phyloP scores from a whole-genome alignment of 1,140 invertebrate genomes.

The Pinna nobilis region DNA sequence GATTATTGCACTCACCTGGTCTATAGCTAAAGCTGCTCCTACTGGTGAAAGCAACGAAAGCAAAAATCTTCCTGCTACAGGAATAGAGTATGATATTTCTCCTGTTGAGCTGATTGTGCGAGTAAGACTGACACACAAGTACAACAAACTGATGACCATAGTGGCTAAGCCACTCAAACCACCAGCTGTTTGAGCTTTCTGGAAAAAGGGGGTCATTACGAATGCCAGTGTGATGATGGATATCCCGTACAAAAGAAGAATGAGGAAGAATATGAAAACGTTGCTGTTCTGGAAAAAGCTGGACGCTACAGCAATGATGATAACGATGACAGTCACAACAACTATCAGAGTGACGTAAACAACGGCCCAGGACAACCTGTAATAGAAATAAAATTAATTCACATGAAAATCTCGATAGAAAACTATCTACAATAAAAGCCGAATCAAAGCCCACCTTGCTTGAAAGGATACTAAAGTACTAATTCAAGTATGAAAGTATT shows the following conservation, averaged over 20 bases:
- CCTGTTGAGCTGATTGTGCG: constrained; percentile 32
- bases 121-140: constrained; percentile 75
- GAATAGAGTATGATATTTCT: constrained; percentile 41
- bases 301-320: constrained; percentile 83
- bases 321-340: constrained; percentile 76
- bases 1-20: constrained; percentile 88
- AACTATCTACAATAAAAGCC: neutral
- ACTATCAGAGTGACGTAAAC: constrained; percentile 82
- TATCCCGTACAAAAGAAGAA: constrained; percentile 87
- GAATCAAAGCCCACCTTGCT: neutral
- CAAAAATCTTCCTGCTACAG: constrained; percentile 81
- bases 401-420: no score
- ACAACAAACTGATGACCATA: constrained; percentile 85
- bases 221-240: constrained; percentile 89
- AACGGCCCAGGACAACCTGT: constrained; percentile 88
- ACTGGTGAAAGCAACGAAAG: constrained; percentile 87
- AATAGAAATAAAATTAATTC: no score
- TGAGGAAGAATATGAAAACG: constrained; percentile 85
- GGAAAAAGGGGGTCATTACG: constrained; percentile 90
- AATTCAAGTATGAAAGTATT: no score
- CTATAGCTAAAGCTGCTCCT: constrained; percentile 87
- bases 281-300: constrained; percentile 87
- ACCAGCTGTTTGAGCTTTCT: constrained; percentile 87
- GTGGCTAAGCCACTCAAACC: constrained; percentile 86
- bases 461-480: neutral